Evolutionary conservation across 2,797 vertebrate species (phyloP).

Genomic region (Parauchenoglanis ngamensis): DNA sequence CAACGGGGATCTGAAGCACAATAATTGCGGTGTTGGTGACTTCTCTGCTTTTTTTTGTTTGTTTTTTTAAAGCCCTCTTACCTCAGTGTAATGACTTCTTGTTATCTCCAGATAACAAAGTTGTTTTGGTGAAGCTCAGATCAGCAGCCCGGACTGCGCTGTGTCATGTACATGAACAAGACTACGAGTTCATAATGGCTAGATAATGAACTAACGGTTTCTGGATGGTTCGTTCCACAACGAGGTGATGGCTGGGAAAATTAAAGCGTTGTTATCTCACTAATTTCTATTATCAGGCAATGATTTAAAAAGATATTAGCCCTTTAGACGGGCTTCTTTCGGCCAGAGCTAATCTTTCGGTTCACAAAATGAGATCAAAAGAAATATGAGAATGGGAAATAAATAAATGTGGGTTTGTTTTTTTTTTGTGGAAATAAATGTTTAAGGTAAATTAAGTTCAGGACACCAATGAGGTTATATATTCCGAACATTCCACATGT

Average conservation of each 20-base stretch:
- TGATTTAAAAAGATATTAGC: not conserved
- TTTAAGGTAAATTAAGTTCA: not conserved
- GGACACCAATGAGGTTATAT: not conserved
- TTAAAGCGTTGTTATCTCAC: not conserved
- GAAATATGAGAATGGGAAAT: not conserved
- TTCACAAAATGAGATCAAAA: not conserved
- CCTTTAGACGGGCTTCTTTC: not conserved
- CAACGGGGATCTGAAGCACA: not conserved
- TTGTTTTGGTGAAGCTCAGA: not conserved
- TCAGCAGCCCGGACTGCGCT: not conserved
- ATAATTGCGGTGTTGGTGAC: constrained; percentile 7
- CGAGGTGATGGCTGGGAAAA: constrained; percentile 15
- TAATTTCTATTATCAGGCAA: not conserved
- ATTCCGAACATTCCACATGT: not conserved
- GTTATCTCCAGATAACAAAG: constrained; percentile 19
- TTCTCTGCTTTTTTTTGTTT: not conserved
- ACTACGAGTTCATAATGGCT: constrained; percentile 3
- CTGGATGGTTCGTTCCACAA: constrained; percentile 4
- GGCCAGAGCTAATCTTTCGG: not conserved
- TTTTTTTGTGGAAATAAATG: too few species aligned
- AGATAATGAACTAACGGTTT: constrained; percentile 13
- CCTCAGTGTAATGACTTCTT: constrained; percentile 4
- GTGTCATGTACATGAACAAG: not conserved
- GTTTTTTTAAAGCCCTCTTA: not conserved
- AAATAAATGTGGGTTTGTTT: not conserved